Conservation (phyloP, 2,113 vertebrate genomes). For the Erythrolamprus reginae region DNA sequence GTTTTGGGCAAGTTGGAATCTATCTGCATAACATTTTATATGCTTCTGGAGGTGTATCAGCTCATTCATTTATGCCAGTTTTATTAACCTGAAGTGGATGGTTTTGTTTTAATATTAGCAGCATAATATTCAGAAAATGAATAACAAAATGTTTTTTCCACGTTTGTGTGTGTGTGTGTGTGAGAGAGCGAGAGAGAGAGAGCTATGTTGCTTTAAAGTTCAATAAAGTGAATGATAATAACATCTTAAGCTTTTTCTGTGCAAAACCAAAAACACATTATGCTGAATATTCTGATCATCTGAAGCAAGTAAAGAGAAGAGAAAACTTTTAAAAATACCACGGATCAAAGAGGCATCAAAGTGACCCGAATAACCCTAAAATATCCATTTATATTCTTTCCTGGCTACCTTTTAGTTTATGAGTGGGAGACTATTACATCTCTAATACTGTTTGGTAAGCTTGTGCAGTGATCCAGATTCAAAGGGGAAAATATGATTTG, state of each 20-base stretch:
- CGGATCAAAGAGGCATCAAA: not conserved
- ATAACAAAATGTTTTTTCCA: no score
- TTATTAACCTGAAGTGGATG: not conserved
- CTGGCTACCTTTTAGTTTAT: not conserved
- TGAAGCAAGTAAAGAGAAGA: not conserved
- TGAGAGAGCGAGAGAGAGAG: no score
- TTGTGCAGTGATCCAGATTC: not conserved
- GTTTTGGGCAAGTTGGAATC: not conserved
- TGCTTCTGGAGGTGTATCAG: not conserved
- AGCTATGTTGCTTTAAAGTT: not conserved
- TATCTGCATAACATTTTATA: not conserved
- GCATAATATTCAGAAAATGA: not conserved
- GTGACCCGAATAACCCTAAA: not conserved
- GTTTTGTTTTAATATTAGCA: not conserved
- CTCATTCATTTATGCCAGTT: not conserved
- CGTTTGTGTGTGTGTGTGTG: no score
- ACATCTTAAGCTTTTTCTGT: not conserved
- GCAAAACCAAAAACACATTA: not conserved
- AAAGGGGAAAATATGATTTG: not conserved
- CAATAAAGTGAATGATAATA: not conserved
- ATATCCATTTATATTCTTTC: conserved; percentile 19
- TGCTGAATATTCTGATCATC: not conserved
- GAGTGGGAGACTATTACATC: not conserved
- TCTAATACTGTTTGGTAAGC: not conserved
- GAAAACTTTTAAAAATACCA: not conserved